These are phyloP conservation scores for Bufotes viridis DNA, from an alignment of 2,797 vertebrate genomes.

Conservation along the genomic window DNA sequence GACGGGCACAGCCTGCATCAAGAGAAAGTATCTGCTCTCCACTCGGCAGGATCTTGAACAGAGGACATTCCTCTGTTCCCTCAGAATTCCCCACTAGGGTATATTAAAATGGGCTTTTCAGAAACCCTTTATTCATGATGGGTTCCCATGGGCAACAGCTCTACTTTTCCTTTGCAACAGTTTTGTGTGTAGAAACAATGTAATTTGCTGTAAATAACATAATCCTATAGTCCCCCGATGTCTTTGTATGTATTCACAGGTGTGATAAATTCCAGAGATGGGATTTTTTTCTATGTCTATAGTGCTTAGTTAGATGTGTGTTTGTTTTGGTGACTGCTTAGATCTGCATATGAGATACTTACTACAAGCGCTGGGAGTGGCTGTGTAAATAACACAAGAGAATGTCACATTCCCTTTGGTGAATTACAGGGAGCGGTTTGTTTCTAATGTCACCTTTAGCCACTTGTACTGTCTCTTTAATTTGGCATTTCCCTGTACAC, in stretches of 20 bases:
- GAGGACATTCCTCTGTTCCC: too few relatives aligned
- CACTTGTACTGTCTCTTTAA: slow-evolving; percentile 56
- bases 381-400: slow-evolving; percentile 47
- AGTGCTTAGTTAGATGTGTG: not conserved
- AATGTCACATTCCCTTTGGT: slow-evolving; percentile 55
- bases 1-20: too few relatives aligned
- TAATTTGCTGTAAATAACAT: too few relatives aligned
- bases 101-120: too few relatives aligned
- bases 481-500: slow-evolving; percentile 31
- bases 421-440: slow-evolving; percentile 53
- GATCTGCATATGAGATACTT: slow-evolving; percentile 26
- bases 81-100: too few relatives aligned
- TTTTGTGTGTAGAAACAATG: too few relatives aligned
- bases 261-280: not conserved
- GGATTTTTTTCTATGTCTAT: not conserved
- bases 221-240: not conserved
- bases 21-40: too few relatives aligned
- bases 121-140: too few relatives aligned
- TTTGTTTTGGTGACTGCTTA: slow-evolving; percentile 37
- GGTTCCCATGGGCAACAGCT: too few relatives aligned
- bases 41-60: too few relatives aligned
- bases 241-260: not conserved
- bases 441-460: slow-evolving; percentile 42
- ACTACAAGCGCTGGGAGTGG: slow-evolving; percentile 41
- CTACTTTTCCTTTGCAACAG: too few relatives aligned